Evolutionary conservation across 1,140 invertebrate genomes (phyloP), one percentile per base, ranked within the genome.

Genomic region (Cardiocondyla obscurior): DNA sequence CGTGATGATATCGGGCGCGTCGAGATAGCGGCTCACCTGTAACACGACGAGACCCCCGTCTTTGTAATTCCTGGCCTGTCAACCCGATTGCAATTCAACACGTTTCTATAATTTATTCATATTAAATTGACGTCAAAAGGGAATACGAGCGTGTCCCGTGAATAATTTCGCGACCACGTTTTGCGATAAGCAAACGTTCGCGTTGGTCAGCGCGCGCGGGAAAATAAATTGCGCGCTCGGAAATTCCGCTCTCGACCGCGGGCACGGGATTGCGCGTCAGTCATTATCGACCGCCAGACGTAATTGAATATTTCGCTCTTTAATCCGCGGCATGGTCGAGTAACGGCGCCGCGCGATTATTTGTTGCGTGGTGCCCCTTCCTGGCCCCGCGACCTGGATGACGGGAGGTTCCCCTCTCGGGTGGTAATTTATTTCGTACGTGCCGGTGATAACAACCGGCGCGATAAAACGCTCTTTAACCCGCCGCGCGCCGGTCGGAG

Each of bases 1-100:
- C 16, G 95, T 93, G n/a, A 95, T 95, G 57, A 95, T 94, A 83
- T 96, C 96, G 5, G 96, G 96, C 0, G 96, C 96, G 84, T 96
- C 95, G 74, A 96, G 90, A 85, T 96, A 96, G 2, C 96, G 94
- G 44, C 96, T 96, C 30, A 96, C 93, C 93, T 94, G 84, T 0
- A 84, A 88, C 49, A 57, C 30, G n/a, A 67, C 19, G 55, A 77
- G 33, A 8, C 1, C 2, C 51, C 58, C 19, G 14, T 0, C 33
- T 19, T 42, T 39, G 33, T 33, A 30, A 16, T 16, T 42, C 10
- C 42, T 12, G 42, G 12, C 14, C 42, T 12, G 10, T 3, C 44
- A 42, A 42, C 8, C 7, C 39, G 16, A 12, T 3, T 44, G n/a
- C n/a, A n/a, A n/a, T n/a, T n/a, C n/a, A n/a, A n/a, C 19, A 8